phyloP scores from a whole-genome alignment of 2,113 vertebrate genomes.

The Zosterops hypoxanthus region DNA sequence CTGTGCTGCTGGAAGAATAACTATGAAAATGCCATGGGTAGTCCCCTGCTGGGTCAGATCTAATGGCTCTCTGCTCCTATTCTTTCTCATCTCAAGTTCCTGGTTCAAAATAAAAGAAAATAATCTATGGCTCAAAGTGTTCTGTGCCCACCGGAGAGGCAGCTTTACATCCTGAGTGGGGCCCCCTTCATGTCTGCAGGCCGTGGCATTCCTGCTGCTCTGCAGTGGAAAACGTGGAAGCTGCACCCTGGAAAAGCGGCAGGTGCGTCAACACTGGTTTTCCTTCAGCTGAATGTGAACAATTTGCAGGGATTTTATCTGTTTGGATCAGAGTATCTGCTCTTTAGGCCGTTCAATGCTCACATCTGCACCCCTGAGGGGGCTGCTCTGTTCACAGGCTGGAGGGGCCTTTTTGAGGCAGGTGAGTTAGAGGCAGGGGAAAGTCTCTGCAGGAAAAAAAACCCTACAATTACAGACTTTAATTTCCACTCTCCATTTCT shows the following conservation, averaged over 20 bases:
- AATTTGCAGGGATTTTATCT: neutral
- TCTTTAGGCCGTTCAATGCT: neutral
- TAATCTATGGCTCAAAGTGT: neutral
- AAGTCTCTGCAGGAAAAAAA: neutral
- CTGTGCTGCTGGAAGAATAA: neutral
- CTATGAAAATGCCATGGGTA: neutral
- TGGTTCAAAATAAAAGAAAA: neutral
- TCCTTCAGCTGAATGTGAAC: neutral
- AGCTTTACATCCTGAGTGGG: neutral
- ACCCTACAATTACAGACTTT: neutral
- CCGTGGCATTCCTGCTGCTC: neutral
- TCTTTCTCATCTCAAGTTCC: conserved; percentile 15
- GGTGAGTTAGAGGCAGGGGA: neutral
- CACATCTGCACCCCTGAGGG: neutral
- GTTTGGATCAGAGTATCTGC: neutral
- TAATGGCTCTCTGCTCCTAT: neutral
- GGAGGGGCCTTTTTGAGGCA: neutral
- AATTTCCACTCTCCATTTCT: neutral
- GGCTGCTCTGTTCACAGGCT: neutral
- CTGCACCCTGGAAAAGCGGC: neutral
- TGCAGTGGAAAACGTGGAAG: neutral
- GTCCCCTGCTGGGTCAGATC: neutral
- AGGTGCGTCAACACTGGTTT: fast-evolving
- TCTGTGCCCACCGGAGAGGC: neutral
- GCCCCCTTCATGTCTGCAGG: neutral